Evolutionary conservation across 2,888 invertebrate species (phyloP).

Genomic region (Lasioglossum lativentre): DNA sequence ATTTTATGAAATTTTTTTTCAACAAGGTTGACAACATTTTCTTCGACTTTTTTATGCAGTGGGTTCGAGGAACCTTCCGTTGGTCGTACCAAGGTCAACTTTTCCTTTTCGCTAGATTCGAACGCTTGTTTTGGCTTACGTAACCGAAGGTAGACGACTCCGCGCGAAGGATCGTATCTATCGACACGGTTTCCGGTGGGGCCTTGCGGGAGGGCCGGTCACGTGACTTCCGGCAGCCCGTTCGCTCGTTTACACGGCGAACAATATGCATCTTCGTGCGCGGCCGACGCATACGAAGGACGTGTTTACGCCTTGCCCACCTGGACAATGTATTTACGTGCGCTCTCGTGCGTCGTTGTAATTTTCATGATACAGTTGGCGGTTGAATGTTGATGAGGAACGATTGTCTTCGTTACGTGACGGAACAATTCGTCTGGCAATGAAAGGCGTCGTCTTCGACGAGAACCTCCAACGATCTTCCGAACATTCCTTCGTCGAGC

Average conservation of each 20-base stretch:
- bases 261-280: constrained; percentile 66
- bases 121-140: neutral
- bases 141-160: neutral
- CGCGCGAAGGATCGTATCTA: constrained; percentile 39
- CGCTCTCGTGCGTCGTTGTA: neutral
- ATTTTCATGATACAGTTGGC: constrained; percentile 3
- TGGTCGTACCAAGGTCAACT: neutral
- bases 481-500: neutral
- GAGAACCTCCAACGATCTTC: neutral
- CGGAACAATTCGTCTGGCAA: neutral
- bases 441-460: neutral
- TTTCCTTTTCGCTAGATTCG: neutral
- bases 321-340: neutral
- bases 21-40: too few species aligned
- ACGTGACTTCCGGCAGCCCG: constrained; percentile 81
- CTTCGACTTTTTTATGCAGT: too few species aligned
- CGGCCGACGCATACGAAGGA: constrained; percentile 55
- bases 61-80: too few species aligned
- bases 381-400: neutral
- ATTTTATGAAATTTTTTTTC: too few species aligned
- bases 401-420: constrained; percentile 6
- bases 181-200: constrained; percentile 74
- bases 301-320: constrained; percentile 12
- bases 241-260: constrained; percentile 53
- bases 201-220: constrained; percentile 63